phyloP scores from a whole-genome alignment of 2,113 vertebrate species.

The Xenus cinereus region DNA sequence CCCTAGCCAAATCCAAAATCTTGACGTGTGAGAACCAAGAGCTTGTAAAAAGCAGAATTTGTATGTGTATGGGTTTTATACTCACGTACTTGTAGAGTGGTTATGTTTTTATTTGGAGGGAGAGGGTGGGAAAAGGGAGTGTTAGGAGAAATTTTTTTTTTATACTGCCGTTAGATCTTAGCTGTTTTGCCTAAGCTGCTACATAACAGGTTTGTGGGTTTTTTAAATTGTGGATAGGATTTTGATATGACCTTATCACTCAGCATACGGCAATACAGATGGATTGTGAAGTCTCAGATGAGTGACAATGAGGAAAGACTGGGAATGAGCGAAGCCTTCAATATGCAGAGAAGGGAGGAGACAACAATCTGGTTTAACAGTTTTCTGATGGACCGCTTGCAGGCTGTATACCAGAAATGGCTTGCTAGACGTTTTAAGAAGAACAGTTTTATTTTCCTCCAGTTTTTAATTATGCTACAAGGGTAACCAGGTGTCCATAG shows the following conservation, averaged over 20 bases:
- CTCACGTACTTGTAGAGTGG: neutral
- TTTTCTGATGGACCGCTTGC: neutral
- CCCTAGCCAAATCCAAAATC: neutral
- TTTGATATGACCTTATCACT: constrained; percentile 17
- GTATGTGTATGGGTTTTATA: neutral
- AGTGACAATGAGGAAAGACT: neutral
- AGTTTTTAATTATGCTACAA: neutral
- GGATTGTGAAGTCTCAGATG: constrained; percentile 13
- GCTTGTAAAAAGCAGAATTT: neutral
- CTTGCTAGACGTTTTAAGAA: neutral
- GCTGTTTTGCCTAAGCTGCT: neutral
- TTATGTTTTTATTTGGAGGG: neutral
- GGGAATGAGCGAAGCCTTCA: neutral
- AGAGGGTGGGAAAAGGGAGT: too few relatives aligned
- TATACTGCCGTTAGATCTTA: neutral
- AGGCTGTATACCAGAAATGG: neutral
- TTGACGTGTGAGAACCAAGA: neutral
- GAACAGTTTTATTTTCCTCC: neutral
- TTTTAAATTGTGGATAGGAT: neutral
- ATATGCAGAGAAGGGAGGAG: neutral
- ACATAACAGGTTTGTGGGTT: neutral
- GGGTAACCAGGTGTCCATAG: neutral
- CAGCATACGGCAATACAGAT: constrained; percentile 31
- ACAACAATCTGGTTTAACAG: constrained; percentile 3
- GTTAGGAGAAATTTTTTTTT: neutral